These are phyloP conservation scores for Theonella swinhoei DNA, from an alignment of 37 sponge, comb jelly and placozoan genomes.

Conservation along the genomic window DNA sequence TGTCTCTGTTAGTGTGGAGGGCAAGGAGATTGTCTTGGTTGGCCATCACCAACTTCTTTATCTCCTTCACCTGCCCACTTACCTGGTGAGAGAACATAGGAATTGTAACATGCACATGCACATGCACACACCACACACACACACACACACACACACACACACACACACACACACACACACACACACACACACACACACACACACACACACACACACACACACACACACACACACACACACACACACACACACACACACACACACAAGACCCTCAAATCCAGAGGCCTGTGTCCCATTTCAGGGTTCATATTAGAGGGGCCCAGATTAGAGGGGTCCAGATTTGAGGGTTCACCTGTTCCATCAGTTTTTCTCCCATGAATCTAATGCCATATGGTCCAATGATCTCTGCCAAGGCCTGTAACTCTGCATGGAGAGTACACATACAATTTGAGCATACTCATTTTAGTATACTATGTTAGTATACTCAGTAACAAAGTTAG, in stretches of 20 bases:
- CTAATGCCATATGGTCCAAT: constrained; percentile 95
- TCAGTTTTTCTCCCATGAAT: constrained; percentile 82
- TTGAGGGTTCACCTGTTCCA: constrained; percentile 67
- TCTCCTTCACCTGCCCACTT: constrained; percentile 84
- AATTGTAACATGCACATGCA: neutral
- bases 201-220: no score
- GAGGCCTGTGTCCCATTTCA: no score
- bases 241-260: no score
- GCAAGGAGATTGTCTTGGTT: constrained; percentile 88
- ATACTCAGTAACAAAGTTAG: neutral
- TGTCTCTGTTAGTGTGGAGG: constrained; percentile 86
- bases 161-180: no score
- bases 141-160: no score
- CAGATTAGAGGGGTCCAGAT: neutral
- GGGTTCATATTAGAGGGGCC: no score
- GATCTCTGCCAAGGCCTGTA: constrained; percentile 83
- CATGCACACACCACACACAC: no score
- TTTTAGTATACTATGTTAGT: neutral
- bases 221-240: no score
- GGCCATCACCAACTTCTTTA: constrained; percentile 80
- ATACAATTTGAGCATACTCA: neutral
- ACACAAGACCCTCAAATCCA: no score
- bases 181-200: no score
- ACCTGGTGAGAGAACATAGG: constrained; percentile 5
- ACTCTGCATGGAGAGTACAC: constrained; percentile 39